phyloP scores from a whole-genome alignment of 2,888 invertebrate species.

The Torymus aiolomorphi region DNA sequence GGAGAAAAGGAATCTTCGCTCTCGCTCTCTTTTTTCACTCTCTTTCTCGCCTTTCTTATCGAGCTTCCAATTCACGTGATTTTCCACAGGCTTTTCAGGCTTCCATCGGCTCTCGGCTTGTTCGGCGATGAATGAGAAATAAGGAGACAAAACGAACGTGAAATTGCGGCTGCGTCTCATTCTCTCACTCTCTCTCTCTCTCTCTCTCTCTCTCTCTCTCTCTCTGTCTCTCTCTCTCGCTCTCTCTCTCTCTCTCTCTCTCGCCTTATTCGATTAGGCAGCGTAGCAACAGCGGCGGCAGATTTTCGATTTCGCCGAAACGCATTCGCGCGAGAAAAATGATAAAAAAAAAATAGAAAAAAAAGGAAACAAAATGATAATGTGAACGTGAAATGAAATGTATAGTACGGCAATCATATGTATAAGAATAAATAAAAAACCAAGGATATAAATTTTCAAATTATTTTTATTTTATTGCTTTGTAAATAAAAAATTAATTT shows the following conservation, averaged over 20 bases:
- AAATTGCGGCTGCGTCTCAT: not conserved
- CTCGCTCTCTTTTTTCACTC: not conserved
- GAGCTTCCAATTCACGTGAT: constrained; percentile 10
- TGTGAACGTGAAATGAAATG: constrained; percentile 22
- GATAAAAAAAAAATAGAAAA: constrained; percentile 2
- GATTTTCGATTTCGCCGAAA: too few species aligned
- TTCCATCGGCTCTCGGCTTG: too few species aligned
- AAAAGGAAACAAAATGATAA: constrained; percentile 18
- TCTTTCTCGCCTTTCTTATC: not conserved
- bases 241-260: too few species aligned
- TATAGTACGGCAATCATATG: constrained; percentile 15
- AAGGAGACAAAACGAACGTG: not conserved
- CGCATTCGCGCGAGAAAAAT: too few species aligned
- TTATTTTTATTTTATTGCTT: constrained; percentile 64
- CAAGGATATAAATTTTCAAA: constrained; percentile 55
- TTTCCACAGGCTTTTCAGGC: not conserved
- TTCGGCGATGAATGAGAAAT: too few species aligned
- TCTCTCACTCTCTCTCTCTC: too few species aligned
- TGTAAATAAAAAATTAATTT: constrained; percentile 61
- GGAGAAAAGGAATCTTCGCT: constrained; percentile 12
- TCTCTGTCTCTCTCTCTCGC: not conserved
- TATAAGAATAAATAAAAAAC: constrained; percentile 52
- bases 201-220: too few species aligned
- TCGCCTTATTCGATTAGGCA: constrained; percentile 2
- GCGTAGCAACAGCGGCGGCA: too few species aligned